Evolutionary conservation across 2,888 invertebrate genomes (phyloP), one percentile per base, ranked within the genome.

Genomic region (Noctuana brunneofusca): DNA sequence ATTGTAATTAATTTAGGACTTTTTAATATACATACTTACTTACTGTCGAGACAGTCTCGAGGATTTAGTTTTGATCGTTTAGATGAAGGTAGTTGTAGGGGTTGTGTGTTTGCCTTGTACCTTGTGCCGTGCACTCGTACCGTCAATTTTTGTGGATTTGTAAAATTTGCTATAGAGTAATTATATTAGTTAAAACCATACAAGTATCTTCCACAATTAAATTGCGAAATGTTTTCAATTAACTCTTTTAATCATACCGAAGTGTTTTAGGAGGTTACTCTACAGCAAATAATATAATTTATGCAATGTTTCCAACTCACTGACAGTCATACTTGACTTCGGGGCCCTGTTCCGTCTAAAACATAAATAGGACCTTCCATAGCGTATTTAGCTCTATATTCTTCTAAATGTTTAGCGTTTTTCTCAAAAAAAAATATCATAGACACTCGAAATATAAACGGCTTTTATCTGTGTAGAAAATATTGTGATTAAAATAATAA

Each of bases 81-180:
- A 24, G 14, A 52, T 59, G 66, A 56, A 57, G 50, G 57, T 66
- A 59, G 59, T 66, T 64, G 62, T 65, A 68, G 64, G 64, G 63
- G 55, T 52, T 63, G 64, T 67, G 63, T 63, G 49, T 66, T 60
- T 38, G 70, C 68, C 70, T 72, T 72, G 69, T n/a, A n/a, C n/a
- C n/a, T n/a, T n/a, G n/a, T n/a, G n/a, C n/a, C n/a, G n/a, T n/a
- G n/a, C n/a, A n/a, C n/a, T n/a, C n/a, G n/a, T 72, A 65, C 56
- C 66, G 71, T 74, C 69, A 72, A 71, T 72, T 74, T 66, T 27
- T 24, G 16, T 27, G 24, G 14, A 2, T 14, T 50, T 41, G 41
- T 50, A 38, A 27, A 38, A 20, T 50, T 52, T 62, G 20, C 35
- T 48, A 48, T 24, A 54, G 14, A 38, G 14, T 38, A 38, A 38